phyloP scores from a whole-genome alignment of 1,140 invertebrate species.

The Caerostris extrusa region DNA sequence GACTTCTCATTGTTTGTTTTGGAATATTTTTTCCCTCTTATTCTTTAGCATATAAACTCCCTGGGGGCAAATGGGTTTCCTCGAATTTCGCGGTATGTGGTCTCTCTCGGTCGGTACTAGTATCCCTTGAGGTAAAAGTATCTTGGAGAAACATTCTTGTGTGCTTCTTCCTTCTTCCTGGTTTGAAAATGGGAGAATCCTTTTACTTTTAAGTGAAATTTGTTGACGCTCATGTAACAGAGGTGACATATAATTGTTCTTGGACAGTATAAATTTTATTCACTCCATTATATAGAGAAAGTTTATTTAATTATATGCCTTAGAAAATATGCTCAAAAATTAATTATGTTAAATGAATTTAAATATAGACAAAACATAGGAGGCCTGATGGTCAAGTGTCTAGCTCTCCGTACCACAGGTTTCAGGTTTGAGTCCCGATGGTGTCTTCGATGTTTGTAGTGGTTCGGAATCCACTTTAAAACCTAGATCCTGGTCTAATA shows the following conservation, averaged over 20 bases:
- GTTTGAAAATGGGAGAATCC: not conserved
- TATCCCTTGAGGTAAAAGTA: constrained; percentile 3
- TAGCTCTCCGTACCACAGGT: too few species aligned
- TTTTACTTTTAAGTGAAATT: not conserved
- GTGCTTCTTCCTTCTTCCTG: not conserved
- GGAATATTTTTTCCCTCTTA: not conserved
- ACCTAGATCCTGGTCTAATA: too few species aligned
- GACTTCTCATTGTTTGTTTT: constrained; percentile 46
- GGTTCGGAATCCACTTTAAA: too few species aligned
- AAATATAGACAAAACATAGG: too few species aligned
- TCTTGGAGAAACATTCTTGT: constrained; percentile 2
- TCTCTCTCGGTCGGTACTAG: not conserved
- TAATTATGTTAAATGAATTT: too few species aligned
- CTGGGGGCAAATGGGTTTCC: constrained; percentile 32
- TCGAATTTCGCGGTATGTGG: constrained; percentile 62
- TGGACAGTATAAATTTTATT: not conserved
- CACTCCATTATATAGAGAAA: not conserved
- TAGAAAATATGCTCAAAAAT: too few species aligned
- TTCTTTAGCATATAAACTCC: constrained; percentile 31
- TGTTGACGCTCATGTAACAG: not conserved
- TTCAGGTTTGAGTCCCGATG: too few species aligned
- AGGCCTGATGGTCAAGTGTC: too few species aligned
- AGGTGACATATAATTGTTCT: not conserved
- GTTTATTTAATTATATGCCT: too few species aligned
- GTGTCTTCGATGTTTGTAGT: too few species aligned